Percentiles rank a stretch among this genome's conserved stretches.
Conservation (phyloP, 2,888 invertebrate species). For the Sarcophaga variegata region DNA sequence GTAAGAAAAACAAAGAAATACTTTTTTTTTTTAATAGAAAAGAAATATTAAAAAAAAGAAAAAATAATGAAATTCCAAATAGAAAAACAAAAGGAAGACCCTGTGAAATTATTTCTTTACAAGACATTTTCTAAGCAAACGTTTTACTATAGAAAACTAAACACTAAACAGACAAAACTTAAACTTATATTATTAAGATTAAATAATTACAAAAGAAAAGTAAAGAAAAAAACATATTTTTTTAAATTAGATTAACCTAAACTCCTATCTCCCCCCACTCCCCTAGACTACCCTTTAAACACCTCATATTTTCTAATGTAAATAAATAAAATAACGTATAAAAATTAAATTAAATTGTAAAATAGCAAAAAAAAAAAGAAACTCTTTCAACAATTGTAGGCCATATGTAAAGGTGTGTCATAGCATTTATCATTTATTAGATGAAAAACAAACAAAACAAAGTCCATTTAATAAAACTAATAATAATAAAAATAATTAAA, state of each 20-base stretch:
- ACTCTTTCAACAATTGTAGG: constrained; percentile 66
- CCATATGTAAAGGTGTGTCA: constrained; percentile 80
- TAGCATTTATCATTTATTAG: constrained; percentile 75
- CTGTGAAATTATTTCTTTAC: constrained; percentile 1
- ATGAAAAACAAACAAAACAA: background rate
- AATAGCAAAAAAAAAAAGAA: background rate
- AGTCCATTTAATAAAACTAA: background rate
- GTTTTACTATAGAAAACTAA: too few species aligned
- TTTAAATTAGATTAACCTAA: too few species aligned
- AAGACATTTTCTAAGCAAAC: too few species aligned
- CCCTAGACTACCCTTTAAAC: background rate
- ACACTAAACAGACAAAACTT: too few species aligned
- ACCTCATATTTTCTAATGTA: constrained; percentile 12
- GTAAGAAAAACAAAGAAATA: background rate
- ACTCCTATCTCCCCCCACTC: too few species aligned
- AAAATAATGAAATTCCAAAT: too few species aligned
- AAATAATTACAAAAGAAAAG: too few species aligned
- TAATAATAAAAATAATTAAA: constrained; percentile 20
- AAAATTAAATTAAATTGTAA: background rate
- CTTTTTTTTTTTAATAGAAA: constrained; percentile 55
- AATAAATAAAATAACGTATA: constrained; percentile 22
- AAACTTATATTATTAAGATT: too few species aligned
- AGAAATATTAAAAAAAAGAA: constrained; percentile 43
- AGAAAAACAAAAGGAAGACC: too few species aligned
- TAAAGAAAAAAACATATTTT: too few species aligned